phyloP scores from a whole-genome alignment of 2,888 invertebrate genomes.

The Apamea monoglypha region DNA sequence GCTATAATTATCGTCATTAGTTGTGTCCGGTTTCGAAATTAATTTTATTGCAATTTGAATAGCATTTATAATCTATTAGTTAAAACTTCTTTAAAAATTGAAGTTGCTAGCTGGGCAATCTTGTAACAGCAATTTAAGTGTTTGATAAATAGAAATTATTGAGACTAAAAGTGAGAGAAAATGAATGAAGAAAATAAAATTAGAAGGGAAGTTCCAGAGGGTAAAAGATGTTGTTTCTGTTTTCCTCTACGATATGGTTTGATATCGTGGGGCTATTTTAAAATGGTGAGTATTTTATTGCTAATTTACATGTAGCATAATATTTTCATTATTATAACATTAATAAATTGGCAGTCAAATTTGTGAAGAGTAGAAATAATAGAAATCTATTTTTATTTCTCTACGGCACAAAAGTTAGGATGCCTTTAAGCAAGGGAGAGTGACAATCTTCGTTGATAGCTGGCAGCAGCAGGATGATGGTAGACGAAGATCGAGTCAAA shows the following conservation, averaged over 20 bases:
- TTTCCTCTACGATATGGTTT: slow-evolving; percentile 66
- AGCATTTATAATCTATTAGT: neutral
- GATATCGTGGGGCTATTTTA: slow-evolving; percentile 61
- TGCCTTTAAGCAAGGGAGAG: neutral
- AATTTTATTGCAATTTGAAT: neutral
- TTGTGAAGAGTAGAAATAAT: neutral
- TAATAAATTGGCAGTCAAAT: neutral
- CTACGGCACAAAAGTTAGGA: too few relatives aligned
- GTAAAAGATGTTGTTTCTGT: slow-evolving; percentile 64
- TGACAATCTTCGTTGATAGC: neutral
- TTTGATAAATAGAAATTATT: neutral
- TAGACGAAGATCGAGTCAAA: too few relatives aligned
- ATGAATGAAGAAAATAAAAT: slow-evolving; percentile 14
- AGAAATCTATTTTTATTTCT: neutral
- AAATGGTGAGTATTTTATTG: slow-evolving; percentile 57
- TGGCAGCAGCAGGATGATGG: too few relatives aligned
- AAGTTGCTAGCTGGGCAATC: neutral
- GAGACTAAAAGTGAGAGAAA: neutral
- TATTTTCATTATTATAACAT: neutral
- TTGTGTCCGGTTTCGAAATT: neutral
- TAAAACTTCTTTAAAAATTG: neutral
- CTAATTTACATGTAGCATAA: neutral
- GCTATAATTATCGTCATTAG: neutral
- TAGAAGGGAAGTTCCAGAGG: slow-evolving; percentile 44
- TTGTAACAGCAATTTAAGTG: neutral